A percentile compares a stretch with the other conserved stretches of the same genome.
Conservation (phyloP, 2,113 vertebrate species). For the Enhydra lutris region DNA sequence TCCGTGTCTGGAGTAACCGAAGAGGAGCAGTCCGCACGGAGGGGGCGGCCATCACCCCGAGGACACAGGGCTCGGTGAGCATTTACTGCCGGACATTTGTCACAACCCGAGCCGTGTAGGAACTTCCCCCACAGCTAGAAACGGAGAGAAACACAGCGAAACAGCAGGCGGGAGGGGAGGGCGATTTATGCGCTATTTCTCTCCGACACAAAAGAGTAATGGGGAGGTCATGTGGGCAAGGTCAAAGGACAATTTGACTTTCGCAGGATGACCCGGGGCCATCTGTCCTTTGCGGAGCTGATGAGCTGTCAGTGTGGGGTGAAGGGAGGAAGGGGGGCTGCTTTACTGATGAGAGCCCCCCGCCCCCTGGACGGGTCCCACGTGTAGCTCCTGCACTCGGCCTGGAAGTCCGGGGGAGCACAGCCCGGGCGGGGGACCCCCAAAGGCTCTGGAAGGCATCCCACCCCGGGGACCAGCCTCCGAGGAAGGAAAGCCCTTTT, state of each 20-base stretch:
- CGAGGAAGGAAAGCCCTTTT: too few species aligned
- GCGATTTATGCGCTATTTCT: neutral
- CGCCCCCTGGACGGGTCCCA: rapidly evolving
- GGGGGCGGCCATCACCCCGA: neutral
- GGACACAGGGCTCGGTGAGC: neutral
- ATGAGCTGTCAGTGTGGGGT: neutral
- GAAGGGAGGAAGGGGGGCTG: neutral
- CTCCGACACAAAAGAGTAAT: neutral
- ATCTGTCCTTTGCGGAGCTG: neutral
- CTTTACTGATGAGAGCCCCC: too few species aligned
- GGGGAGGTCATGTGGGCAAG: neutral
- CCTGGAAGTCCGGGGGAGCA: neutral
- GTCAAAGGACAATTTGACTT: neutral
- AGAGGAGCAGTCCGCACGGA: neutral
- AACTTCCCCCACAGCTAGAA: neutral
- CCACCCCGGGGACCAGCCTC: neutral
- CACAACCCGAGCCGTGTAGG: rapidly evolving
- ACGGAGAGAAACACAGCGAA: rapidly evolving
- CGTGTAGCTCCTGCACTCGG: rapidly evolving
- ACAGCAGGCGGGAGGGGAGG: rapidly evolving
- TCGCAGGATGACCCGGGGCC: neutral
- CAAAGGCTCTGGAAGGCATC: neutral
- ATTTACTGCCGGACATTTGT: neutral
- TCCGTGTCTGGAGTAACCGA: neutral
- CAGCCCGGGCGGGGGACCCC: neutral